A percentile compares a stretch with the other conserved stretches of the same genome.
phyloP scores from a whole-genome alignment of 92 coral and sea anemone genomes.

The Actinernus sp. region DNA sequence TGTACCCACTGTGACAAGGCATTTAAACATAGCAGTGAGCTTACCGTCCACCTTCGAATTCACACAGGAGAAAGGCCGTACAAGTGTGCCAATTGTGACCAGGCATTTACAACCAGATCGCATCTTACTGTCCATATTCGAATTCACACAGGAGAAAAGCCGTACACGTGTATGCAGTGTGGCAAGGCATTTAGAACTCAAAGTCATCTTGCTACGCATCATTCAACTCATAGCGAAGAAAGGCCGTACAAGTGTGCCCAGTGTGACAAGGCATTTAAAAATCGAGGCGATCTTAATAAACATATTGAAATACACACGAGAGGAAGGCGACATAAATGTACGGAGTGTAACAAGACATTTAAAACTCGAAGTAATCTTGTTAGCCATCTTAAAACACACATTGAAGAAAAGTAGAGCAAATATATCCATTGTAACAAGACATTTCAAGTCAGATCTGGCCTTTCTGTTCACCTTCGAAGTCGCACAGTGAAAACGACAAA shows the following conservation, averaged over 20 bases:
- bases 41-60: background rate
- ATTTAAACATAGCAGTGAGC: background rate
- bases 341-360: constrained; percentile 4
- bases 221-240: background rate
- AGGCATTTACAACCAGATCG: background rate
- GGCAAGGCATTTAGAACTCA: background rate
- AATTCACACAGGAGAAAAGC: background rate
- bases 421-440: constrained; percentile 1
- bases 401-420: background rate
- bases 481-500: too few relatives aligned
- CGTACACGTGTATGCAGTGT: constrained; percentile 1
- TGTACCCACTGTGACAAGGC: constrained; percentile 7
- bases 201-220: background rate
- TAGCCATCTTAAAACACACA: background rate
- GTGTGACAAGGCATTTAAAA: constrained; percentile 4
- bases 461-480: background rate
- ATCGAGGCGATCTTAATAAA: background rate
- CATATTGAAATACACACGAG: background rate
- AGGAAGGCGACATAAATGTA: background rate
- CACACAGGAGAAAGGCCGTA: constrained; percentile 7
- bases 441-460: background rate
- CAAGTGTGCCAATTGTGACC: constrained; percentile 2
- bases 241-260: constrained; percentile 8
- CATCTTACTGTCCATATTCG: background rate
- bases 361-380: background rate